These are phyloP conservation scores for Nemurella pictetii DNA, from an alignment of 2,888 invertebrate genomes.

Conservation along the genomic window DNA sequence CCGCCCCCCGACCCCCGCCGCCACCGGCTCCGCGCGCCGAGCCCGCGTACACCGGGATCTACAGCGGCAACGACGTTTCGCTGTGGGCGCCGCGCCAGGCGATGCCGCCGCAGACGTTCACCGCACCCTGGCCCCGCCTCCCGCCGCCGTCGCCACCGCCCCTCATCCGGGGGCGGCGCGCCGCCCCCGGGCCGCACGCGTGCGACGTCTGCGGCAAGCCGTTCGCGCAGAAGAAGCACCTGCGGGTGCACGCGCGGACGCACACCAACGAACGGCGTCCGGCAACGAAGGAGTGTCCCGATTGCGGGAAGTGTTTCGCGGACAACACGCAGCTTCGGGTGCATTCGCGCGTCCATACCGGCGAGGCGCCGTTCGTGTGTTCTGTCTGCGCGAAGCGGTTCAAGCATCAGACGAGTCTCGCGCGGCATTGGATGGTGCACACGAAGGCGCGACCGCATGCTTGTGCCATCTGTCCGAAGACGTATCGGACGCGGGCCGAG, in stretches of 20 bases:
- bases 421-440: background rate
- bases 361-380: background rate
- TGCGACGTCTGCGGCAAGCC: background rate
- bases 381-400: background rate
- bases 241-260: background rate
- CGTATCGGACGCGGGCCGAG: background rate
- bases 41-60: background rate
- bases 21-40: background rate
- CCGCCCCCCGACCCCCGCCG: background rate
- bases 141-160: background rate
- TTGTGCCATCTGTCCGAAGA: background rate
- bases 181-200: background rate
- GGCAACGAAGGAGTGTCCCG: background rate
- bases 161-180: background rate
- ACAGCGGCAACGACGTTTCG: background rate
- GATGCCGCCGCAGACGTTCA: background rate
- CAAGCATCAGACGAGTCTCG: background rate
- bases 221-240: background rate
- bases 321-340: background rate
- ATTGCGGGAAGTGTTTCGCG: background rate
- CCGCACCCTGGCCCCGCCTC: background rate
- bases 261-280: background rate
- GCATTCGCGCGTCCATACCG: background rate
- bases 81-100: background rate
- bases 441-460: background rate